A percentile compares a stretch with the other conserved stretches of the same genome.
These are phyloP conservation scores for Caenorhabditis inopinata DNA, from an alignment of 1,140 invertebrate species.

Conservation along the genomic window DNA sequence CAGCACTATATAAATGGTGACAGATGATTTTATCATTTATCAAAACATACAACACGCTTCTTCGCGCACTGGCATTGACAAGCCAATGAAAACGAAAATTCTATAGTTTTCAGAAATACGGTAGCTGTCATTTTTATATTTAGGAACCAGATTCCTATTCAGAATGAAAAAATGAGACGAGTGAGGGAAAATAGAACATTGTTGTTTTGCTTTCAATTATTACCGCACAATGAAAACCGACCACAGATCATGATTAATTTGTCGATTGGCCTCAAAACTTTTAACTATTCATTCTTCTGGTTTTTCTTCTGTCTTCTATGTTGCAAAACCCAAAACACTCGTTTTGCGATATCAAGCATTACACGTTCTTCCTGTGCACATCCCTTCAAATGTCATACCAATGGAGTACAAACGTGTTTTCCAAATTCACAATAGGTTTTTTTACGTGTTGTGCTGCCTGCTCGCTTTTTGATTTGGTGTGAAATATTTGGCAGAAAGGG, in stretches of 20 bases:
- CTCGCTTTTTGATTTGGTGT: no score
- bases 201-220: conserved; percentile 5
- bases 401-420: no score
- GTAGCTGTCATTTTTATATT: neutral
- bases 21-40: conserved; percentile 12
- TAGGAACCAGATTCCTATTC: neutral
- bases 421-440: no score
- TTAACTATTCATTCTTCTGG: conserved; percentile 12
- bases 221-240: conserved; percentile 18
- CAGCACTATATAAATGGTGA: neutral
- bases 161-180: neutral
- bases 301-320: neutral
- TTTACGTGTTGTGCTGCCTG: no score
- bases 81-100: neutral
- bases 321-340: no score
- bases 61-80: neutral
- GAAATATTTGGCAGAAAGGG: no score
- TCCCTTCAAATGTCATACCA: no score
- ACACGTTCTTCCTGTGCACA: no score
- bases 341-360: no score
- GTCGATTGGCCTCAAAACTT: conserved; percentile 31
- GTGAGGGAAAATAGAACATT: neutral
- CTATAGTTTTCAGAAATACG: neutral
- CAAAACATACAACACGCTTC: conserved; percentile 20
- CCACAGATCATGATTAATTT: conserved; percentile 30